Conservation (phyloP, 2,888 invertebrate species). For the Chrysomela aeneicollis region DNA sequence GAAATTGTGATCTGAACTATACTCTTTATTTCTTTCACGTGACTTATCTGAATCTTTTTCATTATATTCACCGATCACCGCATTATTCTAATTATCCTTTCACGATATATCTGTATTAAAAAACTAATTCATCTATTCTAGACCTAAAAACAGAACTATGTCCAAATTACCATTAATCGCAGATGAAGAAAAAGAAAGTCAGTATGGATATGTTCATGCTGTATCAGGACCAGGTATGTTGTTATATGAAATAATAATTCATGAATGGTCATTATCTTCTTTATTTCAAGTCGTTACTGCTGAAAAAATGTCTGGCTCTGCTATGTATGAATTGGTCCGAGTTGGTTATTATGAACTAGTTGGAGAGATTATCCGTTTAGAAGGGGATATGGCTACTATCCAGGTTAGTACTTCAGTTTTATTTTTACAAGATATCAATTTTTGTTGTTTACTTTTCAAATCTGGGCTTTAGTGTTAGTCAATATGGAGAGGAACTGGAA, state of each 20-base stretch:
- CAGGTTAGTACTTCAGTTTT: conserved; percentile 73
- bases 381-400: conserved; percentile 99
- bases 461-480: too few relatives aligned
- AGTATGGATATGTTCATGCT: conserved; percentile 94
- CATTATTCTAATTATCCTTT: conserved; percentile 7
- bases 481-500: too few relatives aligned
- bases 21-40: conserved; percentile 49
- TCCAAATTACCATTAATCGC: conserved; percentile 68
- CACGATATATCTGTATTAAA: not conserved
- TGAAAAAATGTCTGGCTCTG: conserved; percentile 98
- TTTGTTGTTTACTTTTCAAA: too few relatives aligned
- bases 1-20: conserved; percentile 43
- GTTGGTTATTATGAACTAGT: conserved; percentile 98
- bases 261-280: not conserved
- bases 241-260: not conserved
- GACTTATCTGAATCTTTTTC: conserved; percentile 37
- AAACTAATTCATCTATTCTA: conserved; percentile 27
- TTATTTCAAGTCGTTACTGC: conserved; percentile 99
- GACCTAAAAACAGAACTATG: conserved; percentile 64
- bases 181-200: conserved; percentile 86
- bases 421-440: too few relatives aligned
- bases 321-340: conserved; percentile 99
- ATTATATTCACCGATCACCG: conserved; percentile 11
- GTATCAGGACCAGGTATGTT: conserved; percentile 95
- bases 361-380: conserved; percentile 99